Conservation (phyloP, 1,140 invertebrate genomes). For the Himalopsyche phryganea region DNA sequence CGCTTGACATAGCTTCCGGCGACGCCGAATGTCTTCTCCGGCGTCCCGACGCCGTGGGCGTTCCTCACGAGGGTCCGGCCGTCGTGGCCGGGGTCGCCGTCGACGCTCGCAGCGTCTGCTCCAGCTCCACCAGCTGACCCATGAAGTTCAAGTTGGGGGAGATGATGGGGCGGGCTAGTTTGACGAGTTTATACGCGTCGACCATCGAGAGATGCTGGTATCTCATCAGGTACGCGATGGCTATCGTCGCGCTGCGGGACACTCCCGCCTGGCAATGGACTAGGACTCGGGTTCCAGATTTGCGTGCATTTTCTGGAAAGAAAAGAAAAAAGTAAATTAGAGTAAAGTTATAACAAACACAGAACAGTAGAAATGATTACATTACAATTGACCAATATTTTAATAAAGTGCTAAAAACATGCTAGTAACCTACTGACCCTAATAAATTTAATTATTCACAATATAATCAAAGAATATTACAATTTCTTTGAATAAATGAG, state of each 20-base stretch:
- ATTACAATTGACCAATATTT: too few species aligned
- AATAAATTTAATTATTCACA: too few species aligned
- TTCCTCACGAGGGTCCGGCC: slow-evolving; percentile 31
- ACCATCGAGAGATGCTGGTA: slow-evolving; percentile 81
- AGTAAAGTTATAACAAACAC: slow-evolving; percentile 8
- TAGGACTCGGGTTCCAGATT: slow-evolving; percentile 74
- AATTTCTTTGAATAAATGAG: too few species aligned
- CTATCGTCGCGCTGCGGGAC: slow-evolving; percentile 89
- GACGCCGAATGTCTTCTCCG: background rate
- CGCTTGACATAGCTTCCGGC: background rate
- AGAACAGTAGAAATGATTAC: too few species aligned
- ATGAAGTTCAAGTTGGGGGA: slow-evolving; percentile 97
- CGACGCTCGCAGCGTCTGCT: slow-evolving; percentile 62
- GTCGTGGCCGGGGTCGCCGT: slow-evolving; percentile 46
- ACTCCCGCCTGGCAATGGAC: slow-evolving; percentile 96
- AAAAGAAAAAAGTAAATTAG: slow-evolving; percentile 41
- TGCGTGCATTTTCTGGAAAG: slow-evolving; percentile 80
- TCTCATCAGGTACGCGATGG: slow-evolving; percentile 93
- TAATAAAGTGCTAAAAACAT: too few species aligned
- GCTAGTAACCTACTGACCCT: too few species aligned
- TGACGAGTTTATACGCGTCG: slow-evolving; percentile 87
- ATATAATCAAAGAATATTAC: too few species aligned
- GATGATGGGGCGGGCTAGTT: slow-evolving; percentile 82
- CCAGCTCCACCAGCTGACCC: slow-evolving; percentile 87
- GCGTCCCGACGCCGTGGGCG: background rate